phyloP scores from a whole-genome alignment of 2,113 vertebrate genomes.

The Poecile atricapillus region DNA sequence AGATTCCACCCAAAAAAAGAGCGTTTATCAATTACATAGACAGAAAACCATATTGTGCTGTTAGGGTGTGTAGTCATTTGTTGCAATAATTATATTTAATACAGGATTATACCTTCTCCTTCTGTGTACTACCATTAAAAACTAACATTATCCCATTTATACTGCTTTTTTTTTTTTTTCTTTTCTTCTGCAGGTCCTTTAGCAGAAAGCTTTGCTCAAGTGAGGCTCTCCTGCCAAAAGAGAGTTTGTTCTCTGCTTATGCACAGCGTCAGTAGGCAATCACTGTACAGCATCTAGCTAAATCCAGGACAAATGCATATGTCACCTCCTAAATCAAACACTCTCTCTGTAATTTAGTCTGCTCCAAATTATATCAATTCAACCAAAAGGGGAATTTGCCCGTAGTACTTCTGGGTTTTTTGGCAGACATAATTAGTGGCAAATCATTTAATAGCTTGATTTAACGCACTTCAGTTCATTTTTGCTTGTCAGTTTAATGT shows the following conservation, averaged over 20 bases:
- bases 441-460: not conserved
- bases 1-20: not conserved
- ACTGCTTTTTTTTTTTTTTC: not conserved
- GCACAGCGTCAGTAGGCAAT: not conserved
- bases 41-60: not conserved
- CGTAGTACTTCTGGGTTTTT: not conserved
- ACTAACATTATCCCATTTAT: not conserved
- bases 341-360: not conserved
- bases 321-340: not conserved
- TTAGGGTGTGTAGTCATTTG: not conserved
- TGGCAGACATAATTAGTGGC: not conserved
- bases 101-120: not conserved
- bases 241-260: not conserved
- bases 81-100: not conserved
- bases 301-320: not conserved
- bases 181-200: not conserved
- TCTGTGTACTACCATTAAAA: not conserved
- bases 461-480: not conserved
- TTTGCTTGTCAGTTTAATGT: not conserved
- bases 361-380: not conserved
- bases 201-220: not conserved
- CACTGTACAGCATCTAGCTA: not conserved
- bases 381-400: not conserved
- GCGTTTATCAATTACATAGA: not conserved
- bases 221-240: not conserved